These are phyloP conservation scores for Calameuta filiformis DNA, from an alignment of 2,888 invertebrate species.

Conservation along the genomic window DNA sequence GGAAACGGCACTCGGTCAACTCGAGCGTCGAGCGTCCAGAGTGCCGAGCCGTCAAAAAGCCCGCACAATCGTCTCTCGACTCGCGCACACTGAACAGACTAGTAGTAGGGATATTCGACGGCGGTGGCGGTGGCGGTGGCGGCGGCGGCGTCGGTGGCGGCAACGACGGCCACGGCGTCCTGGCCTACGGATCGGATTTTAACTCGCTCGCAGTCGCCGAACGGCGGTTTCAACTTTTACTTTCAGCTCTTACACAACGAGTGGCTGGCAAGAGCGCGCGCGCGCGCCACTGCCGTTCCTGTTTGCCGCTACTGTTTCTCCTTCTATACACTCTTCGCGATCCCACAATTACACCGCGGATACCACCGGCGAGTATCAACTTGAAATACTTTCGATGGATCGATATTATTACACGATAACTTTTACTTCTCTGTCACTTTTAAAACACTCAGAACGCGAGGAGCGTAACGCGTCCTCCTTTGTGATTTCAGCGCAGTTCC, in stretches of 20 bases:
- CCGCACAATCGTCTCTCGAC: neutral
- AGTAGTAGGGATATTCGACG: constrained; percentile 21
- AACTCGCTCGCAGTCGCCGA: constrained; percentile 33
- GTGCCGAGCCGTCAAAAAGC: neutral
- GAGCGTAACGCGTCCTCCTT: constrained; percentile 19
- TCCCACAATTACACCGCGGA: neutral
- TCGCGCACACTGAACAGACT: neutral
- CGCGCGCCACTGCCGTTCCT: constrained; percentile 37
- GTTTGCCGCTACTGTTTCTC: constrained; percentile 55
- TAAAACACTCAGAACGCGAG: constrained; percentile 48
- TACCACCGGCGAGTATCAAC: neutral
- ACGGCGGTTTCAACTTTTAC: constrained; percentile 66
- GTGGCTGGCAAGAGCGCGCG: constrained; percentile 12
- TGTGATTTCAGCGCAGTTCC: neutral
- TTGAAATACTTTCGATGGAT: neutral
- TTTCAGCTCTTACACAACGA: constrained; percentile 66
- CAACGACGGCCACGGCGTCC: neutral
- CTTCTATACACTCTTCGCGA: constrained; percentile 23
- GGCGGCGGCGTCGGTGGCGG: constrained; percentile 51
- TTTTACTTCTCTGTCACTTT: neutral
- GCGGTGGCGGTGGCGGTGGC: constrained; percentile 51
- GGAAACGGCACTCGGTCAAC: neutral
- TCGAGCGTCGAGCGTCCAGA: neutral
- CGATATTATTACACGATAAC: neutral
- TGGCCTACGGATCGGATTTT: constrained; percentile 17